Conservation (phyloP, 2,113 vertebrate species). For the Pterocles gutturalis region DNA sequence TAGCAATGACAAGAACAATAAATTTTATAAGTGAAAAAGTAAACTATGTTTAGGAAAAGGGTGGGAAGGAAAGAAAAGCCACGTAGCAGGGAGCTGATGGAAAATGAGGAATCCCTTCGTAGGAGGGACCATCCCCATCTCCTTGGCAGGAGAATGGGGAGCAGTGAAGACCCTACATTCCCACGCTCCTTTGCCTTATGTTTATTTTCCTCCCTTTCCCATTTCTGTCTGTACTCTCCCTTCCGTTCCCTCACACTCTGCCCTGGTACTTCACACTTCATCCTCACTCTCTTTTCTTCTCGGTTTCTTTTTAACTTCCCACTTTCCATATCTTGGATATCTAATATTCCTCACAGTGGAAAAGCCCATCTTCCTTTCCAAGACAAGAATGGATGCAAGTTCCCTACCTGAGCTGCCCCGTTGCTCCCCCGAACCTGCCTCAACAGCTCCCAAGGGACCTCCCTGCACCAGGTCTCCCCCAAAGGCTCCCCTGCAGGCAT, state of each 20-base stretch:
- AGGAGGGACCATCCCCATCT: background rate
- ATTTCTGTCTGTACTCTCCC: background rate
- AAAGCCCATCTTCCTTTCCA: background rate
- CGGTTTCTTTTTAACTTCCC: background rate
- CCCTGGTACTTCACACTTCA: background rate
- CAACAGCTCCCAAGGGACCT: background rate
- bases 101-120: background rate
- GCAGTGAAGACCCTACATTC: background rate
- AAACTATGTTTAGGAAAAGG: background rate
- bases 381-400: background rate
- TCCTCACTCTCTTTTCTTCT: background rate
- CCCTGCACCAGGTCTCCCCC: background rate
- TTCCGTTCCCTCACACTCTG: background rate
- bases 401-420: background rate
- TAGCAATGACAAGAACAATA: background rate
- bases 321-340: background rate
- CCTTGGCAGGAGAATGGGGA: background rate
- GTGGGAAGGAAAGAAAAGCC: background rate
- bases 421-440: background rate
- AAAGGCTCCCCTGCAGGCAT: rapidly evolving
- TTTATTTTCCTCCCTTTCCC: background rate
- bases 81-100: background rate
- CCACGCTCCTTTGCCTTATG: background rate
- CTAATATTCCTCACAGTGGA: background rate
- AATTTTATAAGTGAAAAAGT: background rate